Percentiles rank a stretch among this genome's conserved stretches.
Conservation (phyloP, 2,888 invertebrate genomes). For the Dolichopus griseipennis region DNA sequence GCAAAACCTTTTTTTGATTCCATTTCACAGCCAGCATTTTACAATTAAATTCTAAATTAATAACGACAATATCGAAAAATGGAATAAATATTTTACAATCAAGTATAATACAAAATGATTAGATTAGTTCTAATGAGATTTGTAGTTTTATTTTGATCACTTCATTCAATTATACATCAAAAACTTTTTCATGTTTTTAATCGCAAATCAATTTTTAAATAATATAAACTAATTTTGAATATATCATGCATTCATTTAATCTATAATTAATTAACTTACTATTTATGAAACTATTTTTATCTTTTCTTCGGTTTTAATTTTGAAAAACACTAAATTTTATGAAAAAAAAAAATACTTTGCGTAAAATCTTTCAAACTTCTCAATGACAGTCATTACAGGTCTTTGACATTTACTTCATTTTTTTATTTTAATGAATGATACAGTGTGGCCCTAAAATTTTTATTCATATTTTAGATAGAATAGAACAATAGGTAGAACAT, state of each 20-base stretch:
- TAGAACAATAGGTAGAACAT: too few relatives aligned
- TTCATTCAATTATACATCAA: neutral
- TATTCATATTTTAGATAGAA: too few relatives aligned
- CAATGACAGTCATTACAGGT: constrained; percentile 4
- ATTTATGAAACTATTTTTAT: neutral
- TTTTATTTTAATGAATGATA: neutral
- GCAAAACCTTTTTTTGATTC: constrained; percentile 2
- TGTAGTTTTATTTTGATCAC: neutral
- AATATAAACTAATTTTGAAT: neutral
- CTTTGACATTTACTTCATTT: neutral
- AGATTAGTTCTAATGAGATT: neutral
- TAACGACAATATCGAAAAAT: neutral
- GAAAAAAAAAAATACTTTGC: neutral
- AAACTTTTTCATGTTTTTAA: neutral
- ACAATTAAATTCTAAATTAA: neutral
- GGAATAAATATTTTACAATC: neutral
- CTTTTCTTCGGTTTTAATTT: neutral
- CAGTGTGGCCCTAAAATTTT: neutral
- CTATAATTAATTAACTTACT: neutral
- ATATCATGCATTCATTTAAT: neutral
- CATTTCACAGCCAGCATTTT: neutral
- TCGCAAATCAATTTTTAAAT: neutral
- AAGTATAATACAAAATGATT: neutral
- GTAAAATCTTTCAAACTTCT: neutral
- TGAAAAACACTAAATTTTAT: neutral